phyloP scores from a whole-genome alignment of 2,888 invertebrate genomes.

The Colostygia pectinataria region DNA sequence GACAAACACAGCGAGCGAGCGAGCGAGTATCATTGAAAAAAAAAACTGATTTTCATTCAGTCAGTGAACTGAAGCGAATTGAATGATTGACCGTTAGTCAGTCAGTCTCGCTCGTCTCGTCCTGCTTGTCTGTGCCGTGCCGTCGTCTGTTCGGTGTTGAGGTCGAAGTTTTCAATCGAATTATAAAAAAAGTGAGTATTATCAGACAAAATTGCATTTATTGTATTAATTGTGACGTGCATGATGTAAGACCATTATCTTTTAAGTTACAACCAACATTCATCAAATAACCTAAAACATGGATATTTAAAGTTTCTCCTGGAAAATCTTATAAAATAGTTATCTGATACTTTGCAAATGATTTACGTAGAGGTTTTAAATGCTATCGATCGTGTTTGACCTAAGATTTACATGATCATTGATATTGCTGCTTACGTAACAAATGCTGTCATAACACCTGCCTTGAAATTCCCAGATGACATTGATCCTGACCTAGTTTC shows the following conservation, averaged over 20 bases:
- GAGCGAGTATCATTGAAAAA: no score
- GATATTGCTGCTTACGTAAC: constrained; percentile 65
- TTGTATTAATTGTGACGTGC: constrained; percentile 9
- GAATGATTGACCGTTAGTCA: no score
- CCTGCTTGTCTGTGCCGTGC: no score
- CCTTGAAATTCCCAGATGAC: constrained; percentile 66
- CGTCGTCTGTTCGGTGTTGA: constrained; percentile 31
- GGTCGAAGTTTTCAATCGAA: constrained; percentile 21
- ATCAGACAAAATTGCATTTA: not conserved
- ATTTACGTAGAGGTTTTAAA: not conserved
- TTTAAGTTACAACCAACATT: not conserved
- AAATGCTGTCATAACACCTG: constrained; percentile 63
- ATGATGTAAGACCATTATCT: not conserved
- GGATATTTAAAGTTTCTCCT: not conserved
- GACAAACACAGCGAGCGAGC: no score
- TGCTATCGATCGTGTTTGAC: not conserved
- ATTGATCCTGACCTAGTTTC: constrained; percentile 74
- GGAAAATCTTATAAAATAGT: constrained; percentile 6
- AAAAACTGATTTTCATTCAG: no score
- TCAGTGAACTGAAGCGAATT: no score
- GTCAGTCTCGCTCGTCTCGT: no score
- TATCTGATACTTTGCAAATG: constrained; percentile 23
- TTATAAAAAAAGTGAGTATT: constrained; percentile 43
- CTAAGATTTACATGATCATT: not conserved
- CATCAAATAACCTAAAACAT: constrained; percentile 26